Evolutionary conservation across 2,113 vertebrate genomes (phyloP), one percentile per base, ranked within the genome.

Genomic region (Myotis yumanensis): DNA sequence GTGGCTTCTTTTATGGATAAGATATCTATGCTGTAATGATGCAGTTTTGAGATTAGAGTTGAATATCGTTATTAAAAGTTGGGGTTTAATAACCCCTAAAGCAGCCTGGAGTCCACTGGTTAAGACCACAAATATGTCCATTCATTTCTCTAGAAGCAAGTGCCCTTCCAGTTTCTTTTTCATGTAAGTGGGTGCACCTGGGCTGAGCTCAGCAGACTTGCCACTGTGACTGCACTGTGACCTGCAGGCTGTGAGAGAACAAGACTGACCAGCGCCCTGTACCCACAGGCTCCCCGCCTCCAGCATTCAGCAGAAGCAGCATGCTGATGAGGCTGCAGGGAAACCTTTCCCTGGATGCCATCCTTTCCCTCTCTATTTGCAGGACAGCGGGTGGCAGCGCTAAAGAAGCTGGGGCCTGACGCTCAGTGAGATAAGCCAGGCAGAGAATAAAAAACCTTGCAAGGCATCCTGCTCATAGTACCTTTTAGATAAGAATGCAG

Each of bases 201-300:
- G 20, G 3, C 12, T 43, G 80, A 52, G 1, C 16, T 40, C 23
- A 18, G 9, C 7, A 68, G 35, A 20, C 1, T 52, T 35, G 89
- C 0, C 37, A 17, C 9, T 23, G 32, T 14, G 0, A 8, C 17
- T 71, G 6, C 4, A 35, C 17, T 57, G 43, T 0, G 35, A 15
- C 43, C 25, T 18, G 7, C 22, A 57, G 57, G 18, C 11, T 84
- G 51, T 25, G 9, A 23, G 10, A 11, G 17, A 66, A 40, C 10
- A 37, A 81, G 11, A 76, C 30, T 9, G 16, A 0, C 23, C 59
- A 51, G 15, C 5, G 12, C 7, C 43, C 11, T 14, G 0, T 7
- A 25, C 23, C 32, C 20, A 14, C 3, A 7, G 18, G 15, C 17
- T 22, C 25, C 11, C 4, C 10, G 22, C 57, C 23, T 4, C 23